A percentile compares a stretch with the other conserved stretches of the same genome.
Conservation (phyloP, 2,797 vertebrate genomes). For the Lophotriccus pileatus region DNA sequence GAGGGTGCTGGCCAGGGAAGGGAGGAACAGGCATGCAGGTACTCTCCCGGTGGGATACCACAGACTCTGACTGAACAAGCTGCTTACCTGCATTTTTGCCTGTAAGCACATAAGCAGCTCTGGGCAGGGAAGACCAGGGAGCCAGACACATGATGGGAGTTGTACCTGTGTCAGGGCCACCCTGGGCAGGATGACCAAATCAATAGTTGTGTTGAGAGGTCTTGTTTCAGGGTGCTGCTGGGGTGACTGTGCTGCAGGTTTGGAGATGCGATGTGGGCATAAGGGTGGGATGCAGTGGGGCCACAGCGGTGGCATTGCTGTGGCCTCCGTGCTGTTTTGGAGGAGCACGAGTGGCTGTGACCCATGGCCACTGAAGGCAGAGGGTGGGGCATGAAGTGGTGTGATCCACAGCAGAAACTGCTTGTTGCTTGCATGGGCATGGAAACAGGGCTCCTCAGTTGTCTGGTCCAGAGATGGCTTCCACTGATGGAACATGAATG, state of each 20-base stretch:
- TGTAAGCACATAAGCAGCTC: constrained; percentile 11
- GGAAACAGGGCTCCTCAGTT: rapidly evolving
- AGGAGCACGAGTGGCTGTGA: background rate
- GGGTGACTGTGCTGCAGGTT: background rate
- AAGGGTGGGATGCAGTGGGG: background rate
- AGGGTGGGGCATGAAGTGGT: background rate
- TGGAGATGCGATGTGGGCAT: background rate
- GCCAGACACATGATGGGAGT: background rate
- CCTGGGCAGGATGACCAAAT: rapidly evolving
- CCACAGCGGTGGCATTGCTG: rapidly evolving
- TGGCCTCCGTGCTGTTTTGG: background rate
- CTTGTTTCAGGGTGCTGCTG: background rate
- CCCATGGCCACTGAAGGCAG: background rate
- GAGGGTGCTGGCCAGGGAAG: background rate
- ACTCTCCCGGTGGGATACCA: background rate
- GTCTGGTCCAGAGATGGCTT: background rate
- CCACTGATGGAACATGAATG: background rate
- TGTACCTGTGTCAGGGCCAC: rapidly evolving
- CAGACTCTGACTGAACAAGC: background rate
- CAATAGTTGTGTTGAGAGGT: rapidly evolving
- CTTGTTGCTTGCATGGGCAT: background rate
- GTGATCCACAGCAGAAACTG: background rate
- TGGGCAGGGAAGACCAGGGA: background rate
- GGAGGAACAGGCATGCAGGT: background rate
- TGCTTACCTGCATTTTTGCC: background rate